Evolutionary conservation across 2,888 invertebrate species (phyloP), one percentile per base, ranked within the genome.

Genomic region (Isotomurus palustris): DNA sequence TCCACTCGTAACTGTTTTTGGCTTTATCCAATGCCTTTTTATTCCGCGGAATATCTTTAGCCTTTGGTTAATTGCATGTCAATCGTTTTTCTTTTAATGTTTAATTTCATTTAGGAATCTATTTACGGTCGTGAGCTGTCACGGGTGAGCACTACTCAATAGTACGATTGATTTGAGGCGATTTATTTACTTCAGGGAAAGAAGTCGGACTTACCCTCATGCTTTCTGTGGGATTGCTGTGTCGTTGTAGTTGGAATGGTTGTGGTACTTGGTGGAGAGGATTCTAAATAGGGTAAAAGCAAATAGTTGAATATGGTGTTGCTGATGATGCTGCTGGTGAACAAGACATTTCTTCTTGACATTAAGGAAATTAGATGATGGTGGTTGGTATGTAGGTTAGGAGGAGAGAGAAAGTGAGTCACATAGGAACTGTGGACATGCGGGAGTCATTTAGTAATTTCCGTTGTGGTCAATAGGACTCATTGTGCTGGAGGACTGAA

Each of bases 211-310:
- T 60, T 64, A 59, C 69, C 67, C 62, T 69, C 67, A 61, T 69
- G 71, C 35, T 68, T 69, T 58, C 64, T 67, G 43, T 66, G 65
- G 10, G 76, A 77, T 57, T 78, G 75, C 61, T 81, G 78, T 71
- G 81, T 82, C 55, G 84, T 84, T 58, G 87, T 87, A 61, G 84
- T 83, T 45, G 88, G 86, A 73, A 83, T 84, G 57, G 88, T 85
- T 67, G 86, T 84, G 51, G 89, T 88, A 57, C 88, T 88, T 49
- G 89, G 88, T 53, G 88, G 87, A 68, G 84, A 82, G 32, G 89
- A 87, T 72, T 84, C 89, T 89, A 77, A n/a, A n/a, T 57, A 76
- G 53, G 38, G 19, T 24, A 58, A 53, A 38, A 14, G 17, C 40
- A 53, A 56, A 50, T 24, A 29, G 29, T 40, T 35, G 12, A n/a